Base-by-base conservation (phyloP, 2,797 vertebrate species). In the Premnoplex brunnescens region DNA sequence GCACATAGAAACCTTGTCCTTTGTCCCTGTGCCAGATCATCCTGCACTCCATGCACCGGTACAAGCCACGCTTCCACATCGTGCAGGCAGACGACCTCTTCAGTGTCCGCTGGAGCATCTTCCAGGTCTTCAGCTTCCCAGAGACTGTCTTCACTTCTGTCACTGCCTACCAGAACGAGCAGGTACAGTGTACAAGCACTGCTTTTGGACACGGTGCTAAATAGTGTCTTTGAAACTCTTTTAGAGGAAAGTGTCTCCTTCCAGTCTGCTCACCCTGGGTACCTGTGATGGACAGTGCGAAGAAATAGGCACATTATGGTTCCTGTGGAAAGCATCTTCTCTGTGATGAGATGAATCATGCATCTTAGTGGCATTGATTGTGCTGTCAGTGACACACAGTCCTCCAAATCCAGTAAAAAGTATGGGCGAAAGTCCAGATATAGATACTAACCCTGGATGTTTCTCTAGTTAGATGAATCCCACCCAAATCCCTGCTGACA, bases 11-110 rank as follows among this genome's bases (percentile, higher is more conserved):
- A 34, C 80, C 48, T 85, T 89, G 67, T 85, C 46, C 64, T 80
- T 26, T 91, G 58, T 58, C 59, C 52, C 43, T 78, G 63, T 81
- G 52, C 69, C 79, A 97, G 97, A 99, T 99, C 73, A 99, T 99
- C 89, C 96, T 99, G 74, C 99, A 99, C 96, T 99, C 99, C 36
- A 99, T 99, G 99, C 99, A 99, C 74, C 98, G 98, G 23, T 99
- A 99, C 97, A 98, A 99, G 90, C 99, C 99, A 0, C 98, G 99
- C 75, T 99, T 99, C 97, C 99, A 99, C 97, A 97, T 99, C 5
- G 98, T 99, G 74, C 99, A 99, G 96, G 98, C 99, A 1, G 99
- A 99, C 2, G 98, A 99, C 89, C 97, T 99, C 32, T 99, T 99
- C 98, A 99, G 98, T 7, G 98, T 98, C 36, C 98, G 98, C 96